Percentiles rank a stretch among this genome's conserved stretches.
Evolutionary conservation across 2,888 invertebrate genomes (phyloP).

Genomic region (Odontothrips loti): DNA sequence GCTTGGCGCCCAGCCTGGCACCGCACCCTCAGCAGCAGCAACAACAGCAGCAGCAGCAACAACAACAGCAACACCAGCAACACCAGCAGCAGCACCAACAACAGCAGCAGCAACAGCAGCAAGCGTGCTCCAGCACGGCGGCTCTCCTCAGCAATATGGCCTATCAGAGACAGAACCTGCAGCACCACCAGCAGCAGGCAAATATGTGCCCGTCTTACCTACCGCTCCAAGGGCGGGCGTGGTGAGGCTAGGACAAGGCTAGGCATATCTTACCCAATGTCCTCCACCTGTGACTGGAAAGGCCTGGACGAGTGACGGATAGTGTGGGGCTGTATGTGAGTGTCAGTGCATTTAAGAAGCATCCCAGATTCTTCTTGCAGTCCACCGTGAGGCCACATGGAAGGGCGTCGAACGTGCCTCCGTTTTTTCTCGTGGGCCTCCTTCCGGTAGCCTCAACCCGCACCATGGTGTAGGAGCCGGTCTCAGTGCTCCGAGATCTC

Average conservation of each 20-base stretch:
- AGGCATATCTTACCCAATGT: too few species aligned
- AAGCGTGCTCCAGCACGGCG: slow-evolving; percentile 49
- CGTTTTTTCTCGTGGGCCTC: too few species aligned
- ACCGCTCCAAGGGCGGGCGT: slow-evolving; percentile 78
- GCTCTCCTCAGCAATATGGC: slow-evolving; percentile 50
- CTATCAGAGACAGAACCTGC: slow-evolving; percentile 50
- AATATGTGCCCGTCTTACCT: slow-evolving; percentile 75
- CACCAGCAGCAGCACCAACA: slow-evolving; percentile 41
- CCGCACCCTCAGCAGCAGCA: slow-evolving; percentile 43
- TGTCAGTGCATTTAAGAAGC: too few species aligned
- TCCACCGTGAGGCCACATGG: too few species aligned
- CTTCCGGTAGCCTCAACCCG: too few species aligned
- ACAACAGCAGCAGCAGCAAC: slow-evolving; percentile 50
- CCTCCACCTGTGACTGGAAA: too few species aligned
- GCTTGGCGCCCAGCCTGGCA: slow-evolving; percentile 43
- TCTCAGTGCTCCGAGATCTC: too few species aligned
- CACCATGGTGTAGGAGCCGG: too few species aligned
- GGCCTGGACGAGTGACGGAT: too few species aligned
- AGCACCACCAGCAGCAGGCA: slow-evolving; percentile 43
- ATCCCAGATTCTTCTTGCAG: too few species aligned
- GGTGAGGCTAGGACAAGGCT: slow-evolving; percentile 61
- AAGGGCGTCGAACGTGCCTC: too few species aligned
- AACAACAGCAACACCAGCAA: slow-evolving; percentile 47
- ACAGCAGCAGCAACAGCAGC: slow-evolving; percentile 46
- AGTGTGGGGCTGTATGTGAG: too few species aligned